These are phyloP conservation scores for Drosophila meridiana DNA, from an alignment of 2,888 invertebrate species.

Conservation along the genomic window DNA sequence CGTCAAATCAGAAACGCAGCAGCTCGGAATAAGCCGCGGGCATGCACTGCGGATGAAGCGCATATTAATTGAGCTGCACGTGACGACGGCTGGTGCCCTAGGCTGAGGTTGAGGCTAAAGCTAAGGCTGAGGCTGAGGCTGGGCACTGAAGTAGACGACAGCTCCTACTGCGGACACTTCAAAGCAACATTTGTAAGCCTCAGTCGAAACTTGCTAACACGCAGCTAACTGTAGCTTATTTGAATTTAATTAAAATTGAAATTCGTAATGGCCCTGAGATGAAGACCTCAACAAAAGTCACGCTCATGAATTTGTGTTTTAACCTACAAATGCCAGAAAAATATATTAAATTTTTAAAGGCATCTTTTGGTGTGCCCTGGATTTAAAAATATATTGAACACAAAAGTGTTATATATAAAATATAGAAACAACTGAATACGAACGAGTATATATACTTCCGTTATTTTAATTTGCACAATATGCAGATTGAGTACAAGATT, in stretches of 20 bases:
- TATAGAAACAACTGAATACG: not conserved
- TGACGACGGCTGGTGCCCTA: constrained; percentile 20
- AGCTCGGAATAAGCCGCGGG: constrained; percentile 7
- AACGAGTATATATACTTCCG: too few species aligned
- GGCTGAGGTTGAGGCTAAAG: not conserved
- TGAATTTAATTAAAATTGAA: constrained; percentile 53
- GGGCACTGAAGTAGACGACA: not conserved
- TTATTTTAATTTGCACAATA: too few species aligned
- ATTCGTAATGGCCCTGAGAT: constrained; percentile 15
- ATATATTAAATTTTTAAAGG: not conserved
- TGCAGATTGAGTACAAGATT: too few species aligned
- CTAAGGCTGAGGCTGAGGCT: too few species aligned
- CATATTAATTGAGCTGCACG: constrained; percentile 53
- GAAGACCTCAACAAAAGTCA: constrained; percentile 25
- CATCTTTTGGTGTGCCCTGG: too few species aligned
- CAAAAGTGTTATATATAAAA: not conserved
- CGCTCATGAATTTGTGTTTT: constrained; percentile 6
- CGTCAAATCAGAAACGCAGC: constrained; percentile 47
- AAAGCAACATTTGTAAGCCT: constrained; percentile 33
- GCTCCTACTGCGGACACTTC: constrained; percentile 26
- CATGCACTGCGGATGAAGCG: constrained; percentile 25
- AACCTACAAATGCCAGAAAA: constrained; percentile 3
- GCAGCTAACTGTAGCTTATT: constrained; percentile 36
- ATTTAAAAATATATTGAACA: not conserved
- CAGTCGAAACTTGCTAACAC: constrained; percentile 25